Evolutionary conservation across 2,888 invertebrate genomes (phyloP).

Genomic region (Rotaria macrura): DNA sequence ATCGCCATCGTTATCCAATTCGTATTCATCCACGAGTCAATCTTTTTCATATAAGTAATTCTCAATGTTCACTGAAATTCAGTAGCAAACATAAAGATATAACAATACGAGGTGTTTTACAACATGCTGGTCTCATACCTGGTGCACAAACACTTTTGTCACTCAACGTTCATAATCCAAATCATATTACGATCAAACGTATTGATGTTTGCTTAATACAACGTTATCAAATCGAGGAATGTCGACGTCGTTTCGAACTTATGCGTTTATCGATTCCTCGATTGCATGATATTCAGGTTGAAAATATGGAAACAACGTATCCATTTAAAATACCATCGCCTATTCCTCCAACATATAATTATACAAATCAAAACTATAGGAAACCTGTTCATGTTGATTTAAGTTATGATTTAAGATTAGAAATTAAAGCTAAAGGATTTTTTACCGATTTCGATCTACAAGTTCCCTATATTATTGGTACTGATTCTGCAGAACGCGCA

Average conservation of each 20-base stretch:
- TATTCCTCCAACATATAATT: background rate
- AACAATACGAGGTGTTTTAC: background rate
- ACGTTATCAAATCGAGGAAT: background rate
- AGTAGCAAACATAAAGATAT: background rate
- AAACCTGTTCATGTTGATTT: background rate
- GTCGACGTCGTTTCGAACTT: background rate
- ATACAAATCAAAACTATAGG: background rate
- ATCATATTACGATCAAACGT: background rate
- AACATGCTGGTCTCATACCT: background rate
- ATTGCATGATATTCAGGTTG: background rate
- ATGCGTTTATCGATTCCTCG: background rate
- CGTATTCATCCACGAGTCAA: slow-evolving; percentile 1
- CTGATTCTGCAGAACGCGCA: background rate
- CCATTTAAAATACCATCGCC: background rate
- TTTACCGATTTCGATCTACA: background rate
- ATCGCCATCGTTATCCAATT: background rate
- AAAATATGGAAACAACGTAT: background rate
- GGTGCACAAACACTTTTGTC: background rate
- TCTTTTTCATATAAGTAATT: background rate
- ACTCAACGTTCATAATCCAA: background rate
- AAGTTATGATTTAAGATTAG: background rate
- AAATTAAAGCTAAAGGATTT: background rate
- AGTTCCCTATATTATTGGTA: background rate
- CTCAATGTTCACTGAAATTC: background rate
- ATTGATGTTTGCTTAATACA: background rate